These are phyloP conservation scores for Wasmannia auropunctata DNA, from an alignment of 1,140 invertebrate genomes.

Conservation along the genomic window DNA sequence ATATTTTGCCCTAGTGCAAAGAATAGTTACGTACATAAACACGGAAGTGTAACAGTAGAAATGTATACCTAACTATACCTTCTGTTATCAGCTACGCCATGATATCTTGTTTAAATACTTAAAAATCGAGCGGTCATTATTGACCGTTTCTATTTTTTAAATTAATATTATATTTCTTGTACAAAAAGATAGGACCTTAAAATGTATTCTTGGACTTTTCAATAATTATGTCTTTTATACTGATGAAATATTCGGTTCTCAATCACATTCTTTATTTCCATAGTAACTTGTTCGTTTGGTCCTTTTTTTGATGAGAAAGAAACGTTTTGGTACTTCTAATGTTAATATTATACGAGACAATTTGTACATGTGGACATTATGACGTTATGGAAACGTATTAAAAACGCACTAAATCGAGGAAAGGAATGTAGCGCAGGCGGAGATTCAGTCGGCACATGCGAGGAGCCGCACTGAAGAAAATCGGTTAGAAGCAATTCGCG, in stretches of 20 bases:
- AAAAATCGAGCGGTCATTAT: no score
- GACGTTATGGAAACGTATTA: background rate
- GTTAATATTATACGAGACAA: background rate
- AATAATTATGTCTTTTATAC: no score
- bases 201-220: no score
- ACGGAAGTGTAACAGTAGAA: background rate
- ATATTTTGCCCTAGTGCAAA: background rate
- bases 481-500: slow-evolving; percentile 39
- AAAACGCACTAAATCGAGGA: background rate
- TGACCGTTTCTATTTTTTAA: no score
- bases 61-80: background rate
- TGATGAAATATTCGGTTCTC: no score
- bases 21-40: background rate
- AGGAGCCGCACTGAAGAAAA: background rate
- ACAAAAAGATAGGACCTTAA: no score
- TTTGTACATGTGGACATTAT: background rate
- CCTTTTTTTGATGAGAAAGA: no score
- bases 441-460: background rate
- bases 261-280: no score
- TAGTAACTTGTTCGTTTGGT: no score
- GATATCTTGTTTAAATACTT: no score
- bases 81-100: background rate
- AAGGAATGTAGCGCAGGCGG: background rate
- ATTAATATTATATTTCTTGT: no score
- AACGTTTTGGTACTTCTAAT: no score